These are phyloP conservation scores for Hydrochoerus hydrochaeris DNA, from an alignment of 2,113 vertebrate genomes.

Conservation along the genomic window DNA sequence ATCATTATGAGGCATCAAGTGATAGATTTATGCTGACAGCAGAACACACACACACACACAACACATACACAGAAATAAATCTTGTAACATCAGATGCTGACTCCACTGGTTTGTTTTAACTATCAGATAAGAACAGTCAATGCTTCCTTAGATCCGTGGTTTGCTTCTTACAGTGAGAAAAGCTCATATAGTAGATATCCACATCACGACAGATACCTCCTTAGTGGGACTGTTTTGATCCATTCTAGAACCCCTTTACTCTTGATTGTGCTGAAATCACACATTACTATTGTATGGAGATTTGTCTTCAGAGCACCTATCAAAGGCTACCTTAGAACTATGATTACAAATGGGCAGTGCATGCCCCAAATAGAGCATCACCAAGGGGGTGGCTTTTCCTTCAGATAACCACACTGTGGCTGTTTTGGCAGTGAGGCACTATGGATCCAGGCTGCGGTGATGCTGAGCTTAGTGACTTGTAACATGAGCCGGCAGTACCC, in stretches of 20 bases:
- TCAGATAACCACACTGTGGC: neutral
- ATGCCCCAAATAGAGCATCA: neutral
- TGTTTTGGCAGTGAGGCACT: neutral
- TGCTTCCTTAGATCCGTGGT: neutral
- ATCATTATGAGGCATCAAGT: neutral
- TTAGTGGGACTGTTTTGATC: neutral
- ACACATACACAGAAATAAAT: neutral
- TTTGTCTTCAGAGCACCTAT: neutral
- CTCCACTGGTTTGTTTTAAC: neutral
- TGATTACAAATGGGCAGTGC: neutral
- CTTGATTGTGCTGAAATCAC: neutral
- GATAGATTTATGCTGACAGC: neutral
- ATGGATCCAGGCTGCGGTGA: accelerated
- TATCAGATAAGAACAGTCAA: neutral
- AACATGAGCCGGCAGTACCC: neutral
- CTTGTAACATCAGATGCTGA: neutral
- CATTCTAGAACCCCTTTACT: neutral
- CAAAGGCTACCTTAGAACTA: neutral
- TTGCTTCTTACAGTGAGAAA: neutral
- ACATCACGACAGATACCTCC: neutral
- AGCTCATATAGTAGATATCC: no score
- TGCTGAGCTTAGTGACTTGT: neutral
- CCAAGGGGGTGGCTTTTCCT: neutral
- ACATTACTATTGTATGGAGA: neutral
- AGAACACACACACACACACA: neutral